Base-by-base conservation (phyloP, 2,113 vertebrate species). In the Riparia riparia region DNA sequence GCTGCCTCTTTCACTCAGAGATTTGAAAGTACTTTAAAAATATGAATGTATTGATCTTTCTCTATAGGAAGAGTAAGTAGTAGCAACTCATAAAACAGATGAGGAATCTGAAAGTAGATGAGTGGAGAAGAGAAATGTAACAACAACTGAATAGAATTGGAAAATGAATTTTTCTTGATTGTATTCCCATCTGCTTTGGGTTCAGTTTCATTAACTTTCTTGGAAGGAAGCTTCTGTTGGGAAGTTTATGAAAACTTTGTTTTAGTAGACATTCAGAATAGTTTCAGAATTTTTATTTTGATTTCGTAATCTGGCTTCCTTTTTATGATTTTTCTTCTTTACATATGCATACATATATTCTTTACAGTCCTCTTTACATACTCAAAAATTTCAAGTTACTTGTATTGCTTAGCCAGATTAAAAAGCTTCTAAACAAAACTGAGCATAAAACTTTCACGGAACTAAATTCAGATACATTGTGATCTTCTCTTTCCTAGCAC, bases 11-110 rank as follows among this genome's bases (percentile, higher is more conserved):
- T 86, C 93, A 86, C 90, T 96, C 51, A 25, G 79, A 96, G 92
- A 92, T 96, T 93, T 97, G 92, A 96, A 97, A 94, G 72, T 92
- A 56, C 88, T 82, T 96, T 60, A 72, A 90, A 97, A 96, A 91
- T 96, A 93, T 96, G 87, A 97, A 96, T 86, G 74, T 94, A 97
- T 96, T 93, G 95, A 97, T 96, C 92, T 93, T 92, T 86, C 74
- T 74, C 74, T 88, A 15, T 80, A 63, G 56, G 56, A 76, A 95
- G 47, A 80, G 24, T 56, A 81, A 86, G 77, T 50, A 92, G 83
- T 12, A 90, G 82, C 85, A 93, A 81, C 79, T 74, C 88, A 74
- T 96, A 93, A 95, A 94, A 83, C 68, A 89, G 79, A 90, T 86
- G 85, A 96, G 65, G 68, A 93, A 92, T 80, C 49, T 74, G 64